Evolutionary conservation across 2,797 vertebrate species (phyloP), one percentile per base, ranked within the genome.

Genomic region (Danio choprae): DNA sequence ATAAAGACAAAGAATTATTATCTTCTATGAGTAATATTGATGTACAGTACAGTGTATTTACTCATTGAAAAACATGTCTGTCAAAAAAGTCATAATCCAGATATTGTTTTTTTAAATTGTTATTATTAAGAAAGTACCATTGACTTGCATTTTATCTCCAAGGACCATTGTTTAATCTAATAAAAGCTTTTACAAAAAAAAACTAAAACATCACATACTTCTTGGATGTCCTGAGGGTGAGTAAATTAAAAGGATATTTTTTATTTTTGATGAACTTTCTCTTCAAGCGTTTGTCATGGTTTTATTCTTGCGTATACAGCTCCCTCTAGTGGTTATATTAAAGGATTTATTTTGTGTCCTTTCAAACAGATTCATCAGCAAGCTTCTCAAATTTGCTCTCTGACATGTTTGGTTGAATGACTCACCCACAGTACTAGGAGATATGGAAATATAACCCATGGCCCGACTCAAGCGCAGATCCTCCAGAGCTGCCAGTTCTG

Each of bases 401-500:
- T 12, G 15, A 8, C 12, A 13, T 60, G 13, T 29, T 53, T 50
- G 12, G 38, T 18, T 48, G 20, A 29, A 65, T 22, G 9, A 82
- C 90, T 90, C 86, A 93, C 92, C 92, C 6, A 92, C 92, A 38
- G 83, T 88, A 83, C 90, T 92, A 77, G 92, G 91, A 73, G 87
- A 73, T 0, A 92, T 91, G 82, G 89, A 92, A 15, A 93, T 88
- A 6, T 89, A 91, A 16, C 86, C 83, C 89, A 90, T 90, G 0
- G 90, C 89, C 84, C 81, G 87, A 84, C 90, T 91, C 80, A 92
- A 84, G n/a, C 88, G 86, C 3, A 92, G 86, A 77, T 91, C 88
- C 78, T 92, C 92, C 44, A 92, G 82, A 48, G 91, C 90, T 0
- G 90, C 88, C 0, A 92, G 88, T 86, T 93, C 91, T 3, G 88